Evolutionary conservation across 2,888 invertebrate species (phyloP), one percentile per base, ranked within the genome.

Genomic region (Lepidocyrtoides sp.): DNA sequence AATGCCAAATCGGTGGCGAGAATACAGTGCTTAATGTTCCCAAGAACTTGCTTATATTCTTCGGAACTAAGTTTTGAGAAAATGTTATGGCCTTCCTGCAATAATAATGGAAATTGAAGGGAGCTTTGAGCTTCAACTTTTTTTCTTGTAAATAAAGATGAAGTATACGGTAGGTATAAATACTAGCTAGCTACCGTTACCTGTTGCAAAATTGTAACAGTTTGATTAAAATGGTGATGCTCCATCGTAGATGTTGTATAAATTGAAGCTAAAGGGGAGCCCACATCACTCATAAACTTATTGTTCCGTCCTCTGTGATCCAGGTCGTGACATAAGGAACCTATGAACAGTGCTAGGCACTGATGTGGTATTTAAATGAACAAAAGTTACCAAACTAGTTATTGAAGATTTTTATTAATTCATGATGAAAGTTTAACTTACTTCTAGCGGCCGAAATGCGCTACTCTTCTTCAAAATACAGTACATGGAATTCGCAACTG

Each of bases 221-320:
- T 98, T 95, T 98, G 98, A 95, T 98, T 98, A 95, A 98, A 98
- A 95, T 98, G 98, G 95, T 98, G 98, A 94, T 98, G 98, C 95
- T 98, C 98, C 81, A 93, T 89, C 0, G 98, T 98, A 0, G 98
- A 98, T 0, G 98, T 98, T 44, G 97, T 97, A 95, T 98, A 98
- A 95, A 98, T 97, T 32, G 97, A 96, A 0, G 98, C 98, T 51
- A 98, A 95, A 0, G 98, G 98, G 0, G 98, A 97, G 84, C 97
- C 97, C 29, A 97, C 97, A 94, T 98, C 97, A 94, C 97, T 96
- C 97, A 98, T 97, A 95, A 98, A 98, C 95, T 97, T 97, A 95
- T 98, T 98, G 91, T 97, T 98, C 95, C 97, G 98, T 0, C 98
- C 98, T 32, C 98, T 96, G 95, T 98, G 98, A 95, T 98, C 98